Evolutionary conservation across 2,113 vertebrate genomes (phyloP).

Genomic region (Antechinus flavipes): DNA sequence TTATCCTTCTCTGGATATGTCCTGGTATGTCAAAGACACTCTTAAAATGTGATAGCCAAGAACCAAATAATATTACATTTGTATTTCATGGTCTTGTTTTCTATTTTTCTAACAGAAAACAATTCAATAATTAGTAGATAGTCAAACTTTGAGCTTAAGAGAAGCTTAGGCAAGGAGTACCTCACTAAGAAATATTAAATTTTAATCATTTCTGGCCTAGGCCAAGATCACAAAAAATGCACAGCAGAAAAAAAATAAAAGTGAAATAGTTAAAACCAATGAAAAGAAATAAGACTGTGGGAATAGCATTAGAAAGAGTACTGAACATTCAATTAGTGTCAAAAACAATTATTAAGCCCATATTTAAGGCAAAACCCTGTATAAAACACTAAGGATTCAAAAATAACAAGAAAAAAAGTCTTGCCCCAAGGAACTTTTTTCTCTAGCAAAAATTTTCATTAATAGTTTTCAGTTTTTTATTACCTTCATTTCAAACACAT

Average conservation of each 20-base stretch:
- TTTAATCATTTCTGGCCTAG: not conserved
- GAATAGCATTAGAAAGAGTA: not conserved
- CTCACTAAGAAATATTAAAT: not conserved
- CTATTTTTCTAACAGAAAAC: not conserved
- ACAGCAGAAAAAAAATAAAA: not conserved
- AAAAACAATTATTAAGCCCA: not conserved
- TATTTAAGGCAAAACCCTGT: not conserved
- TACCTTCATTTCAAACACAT: not conserved
- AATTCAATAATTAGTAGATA: not conserved
- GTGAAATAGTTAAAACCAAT: not conserved
- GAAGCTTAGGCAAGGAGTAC: not conserved
- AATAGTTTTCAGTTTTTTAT: not conserved
- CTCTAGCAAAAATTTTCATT: not conserved
- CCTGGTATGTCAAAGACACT: not conserved
- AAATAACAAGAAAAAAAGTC: not conserved
- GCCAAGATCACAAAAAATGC: not conserved
- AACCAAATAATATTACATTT: not conserved
- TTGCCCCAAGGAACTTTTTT: too few relatives aligned
- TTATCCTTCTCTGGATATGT: not conserved
- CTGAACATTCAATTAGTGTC: not conserved
- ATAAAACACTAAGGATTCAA: not conserved
- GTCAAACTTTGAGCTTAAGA: not conserved
- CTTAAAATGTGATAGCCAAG: not conserved
- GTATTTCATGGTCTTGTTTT: not conserved
- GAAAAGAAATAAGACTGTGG: not conserved